A percentile compares a stretch with the other conserved stretches of the same genome.
phyloP scores from a whole-genome alignment of 2,888 invertebrate species.

The Gnatocerus cornutus region DNA sequence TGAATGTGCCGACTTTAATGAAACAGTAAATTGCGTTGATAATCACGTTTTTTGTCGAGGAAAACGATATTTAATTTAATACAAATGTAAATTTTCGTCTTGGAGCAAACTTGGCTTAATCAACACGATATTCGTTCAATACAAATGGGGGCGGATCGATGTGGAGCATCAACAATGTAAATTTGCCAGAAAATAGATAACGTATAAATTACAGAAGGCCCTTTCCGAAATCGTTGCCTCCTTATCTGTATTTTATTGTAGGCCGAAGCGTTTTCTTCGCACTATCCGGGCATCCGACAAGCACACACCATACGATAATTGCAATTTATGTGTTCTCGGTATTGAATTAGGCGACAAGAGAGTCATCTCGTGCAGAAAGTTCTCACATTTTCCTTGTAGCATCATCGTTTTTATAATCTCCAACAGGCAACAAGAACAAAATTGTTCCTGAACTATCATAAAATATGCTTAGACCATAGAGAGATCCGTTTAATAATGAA shows the following conservation, averaged over 20 bases:
- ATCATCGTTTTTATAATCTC: background rate
- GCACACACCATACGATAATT: conserved; percentile 51
- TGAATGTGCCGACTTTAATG: conserved; percentile 14
- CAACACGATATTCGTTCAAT: background rate
- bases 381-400: conserved; percentile 27
- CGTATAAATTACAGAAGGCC: conserved; percentile 27
- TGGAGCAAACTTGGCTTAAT: background rate
- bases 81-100: background rate
- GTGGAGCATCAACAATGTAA: conserved; percentile 27
- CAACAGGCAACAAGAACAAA: background rate
- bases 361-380: conserved; percentile 54
- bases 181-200: conserved; percentile 37
- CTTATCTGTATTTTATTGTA: conserved; percentile 43
- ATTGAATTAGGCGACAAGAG: conserved; percentile 54
- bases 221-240: conserved; percentile 29
- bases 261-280: conserved; percentile 35
- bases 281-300: conserved; percentile 29
- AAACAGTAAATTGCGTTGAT: conserved; percentile 7
- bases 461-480: no score
- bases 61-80: conserved; percentile 3
- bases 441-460: no score
- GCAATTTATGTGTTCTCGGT: conserved; percentile 51
- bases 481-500: no score
- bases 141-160: conserved; percentile 2
- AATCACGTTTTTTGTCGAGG: background rate